Evolutionary conservation across 2,888 invertebrate species (phyloP).

Genomic region (Octonoba sinensis): DNA sequence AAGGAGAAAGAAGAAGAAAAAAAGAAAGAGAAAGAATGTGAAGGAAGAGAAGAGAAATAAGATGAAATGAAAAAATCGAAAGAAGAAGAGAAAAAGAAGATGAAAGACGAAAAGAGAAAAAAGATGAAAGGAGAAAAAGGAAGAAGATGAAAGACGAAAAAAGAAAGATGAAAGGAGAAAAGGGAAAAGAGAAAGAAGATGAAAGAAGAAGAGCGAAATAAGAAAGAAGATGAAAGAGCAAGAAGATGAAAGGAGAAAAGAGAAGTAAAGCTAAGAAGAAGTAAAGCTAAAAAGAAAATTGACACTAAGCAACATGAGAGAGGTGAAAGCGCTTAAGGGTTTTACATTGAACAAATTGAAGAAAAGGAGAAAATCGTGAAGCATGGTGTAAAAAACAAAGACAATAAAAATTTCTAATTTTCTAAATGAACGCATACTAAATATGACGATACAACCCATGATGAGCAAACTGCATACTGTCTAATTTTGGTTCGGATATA

Average conservation of each 20-base stretch:
- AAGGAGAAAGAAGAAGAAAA: neutral
- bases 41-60: neutral
- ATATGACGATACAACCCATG: too few species aligned
- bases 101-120: neutral
- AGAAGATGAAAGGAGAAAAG: neutral
- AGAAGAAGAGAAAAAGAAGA: neutral
- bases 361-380: too few species aligned
- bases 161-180: conserved; percentile 6
- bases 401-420: too few species aligned
- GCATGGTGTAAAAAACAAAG: too few species aligned
- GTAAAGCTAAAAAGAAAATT: neutral
- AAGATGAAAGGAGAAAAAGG: neutral
- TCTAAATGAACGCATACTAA: too few species aligned
- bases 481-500: too few species aligned
- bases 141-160: neutral
- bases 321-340: too few species aligned
- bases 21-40: neutral
- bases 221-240: neutral
- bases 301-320: too few species aligned
- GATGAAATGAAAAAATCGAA: neutral
- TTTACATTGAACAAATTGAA: too few species aligned
- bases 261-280: neutral
- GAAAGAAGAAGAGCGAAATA: conserved; percentile 6
- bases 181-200: conserved; percentile 12
- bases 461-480: too few species aligned